Evolutionary conservation across 1,140 invertebrate genomes (phyloP).

Genomic region (Drosophila pseudoananassae): DNA sequence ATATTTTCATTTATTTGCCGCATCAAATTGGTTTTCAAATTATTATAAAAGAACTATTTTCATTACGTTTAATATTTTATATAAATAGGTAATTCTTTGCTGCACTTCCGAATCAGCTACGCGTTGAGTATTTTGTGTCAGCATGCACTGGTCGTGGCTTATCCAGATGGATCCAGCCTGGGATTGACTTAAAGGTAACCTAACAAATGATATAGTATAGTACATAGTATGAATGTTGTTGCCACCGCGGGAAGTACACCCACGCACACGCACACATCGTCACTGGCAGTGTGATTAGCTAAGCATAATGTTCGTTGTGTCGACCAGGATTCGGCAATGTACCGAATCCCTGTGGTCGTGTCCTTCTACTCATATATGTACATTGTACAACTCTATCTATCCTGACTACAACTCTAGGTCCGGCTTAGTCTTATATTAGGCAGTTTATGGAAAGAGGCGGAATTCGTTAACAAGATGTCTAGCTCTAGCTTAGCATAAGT

Average conservation of each 20-base stretch:
- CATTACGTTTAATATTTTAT: conserved; percentile 25
- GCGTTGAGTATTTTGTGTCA: conserved; percentile 75
- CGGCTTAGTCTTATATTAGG: conserved; percentile 42
- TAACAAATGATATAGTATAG: conserved; percentile 72
- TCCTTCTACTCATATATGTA: conserved; percentile 41
- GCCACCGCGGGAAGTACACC: conserved; percentile 10
- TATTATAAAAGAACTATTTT: conserved; percentile 44
- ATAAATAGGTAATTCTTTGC: conserved; percentile 57
- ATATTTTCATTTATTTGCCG: conserved; percentile 36
- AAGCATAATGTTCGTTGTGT: conserved; percentile 80
- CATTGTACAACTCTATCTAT: conserved; percentile 50
- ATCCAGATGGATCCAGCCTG: conserved; percentile 26
- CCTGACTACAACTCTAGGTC: conserved; percentile 65
- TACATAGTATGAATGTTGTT: conserved; percentile 62
- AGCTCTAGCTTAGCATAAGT: conserved; percentile 59
- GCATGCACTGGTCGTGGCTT: conserved; percentile 79
- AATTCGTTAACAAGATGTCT: conserved; percentile 52
- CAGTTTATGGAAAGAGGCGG: conserved; percentile 51
- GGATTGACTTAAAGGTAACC: conserved; percentile 68
- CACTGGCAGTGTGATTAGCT: conserved; percentile 83
- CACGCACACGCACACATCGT: conserved; percentile 46
- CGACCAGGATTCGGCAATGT: conserved; percentile 55
- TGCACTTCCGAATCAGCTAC: conserved; percentile 58
- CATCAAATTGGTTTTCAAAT: conserved; percentile 43
- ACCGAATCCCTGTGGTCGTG: conserved; percentile 20